Base-by-base conservation (phyloP, 2,113 vertebrate species). In the Psilopogon haemacephalus region DNA sequence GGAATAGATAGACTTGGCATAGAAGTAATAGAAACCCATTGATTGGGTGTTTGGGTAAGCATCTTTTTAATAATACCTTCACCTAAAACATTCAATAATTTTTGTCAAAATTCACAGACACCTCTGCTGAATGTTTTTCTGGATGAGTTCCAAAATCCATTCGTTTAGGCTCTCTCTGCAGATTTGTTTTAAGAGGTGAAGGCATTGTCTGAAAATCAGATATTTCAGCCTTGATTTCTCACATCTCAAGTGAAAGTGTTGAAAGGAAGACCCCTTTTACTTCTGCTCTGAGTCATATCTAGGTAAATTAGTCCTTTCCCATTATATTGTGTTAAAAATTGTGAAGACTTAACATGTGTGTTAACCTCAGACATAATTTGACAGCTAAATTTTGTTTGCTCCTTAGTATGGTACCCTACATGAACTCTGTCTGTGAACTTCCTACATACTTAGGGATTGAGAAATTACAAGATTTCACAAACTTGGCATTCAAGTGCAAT, bases 401-500 rank as follows among this genome's bases (percentile, higher is more conserved):
- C 19, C 38, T 62, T 27, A 63, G 26, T 33, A 50, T 4, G 37
- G 33, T 15, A 56, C n/a, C 27, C 8, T 74, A 63, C 13, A 65
- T 52, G 38, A 77, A 68, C 7, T 38, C 48, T 32, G 1, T 55
- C 15, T 80, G 30, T 56, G 23, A 28, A 68, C 9, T 52, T 82
- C 35, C 30, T 71, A 82, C 28, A 54, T 63, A 87, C 42, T 33
- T 28, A 56, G 9, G 62, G 62, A 62, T 15, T 35, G 16, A 87
- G 35, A 75, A 89, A 72, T n/a, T 12, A 3, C 7, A 69, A 64
- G 8, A 54, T 56, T 54, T 23, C 30, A 72, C 52, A 72, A 76
- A 48, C 24, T 0, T n/a, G 11, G 5, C 9, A 24, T n/a, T 71
- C 3, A 7, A 68, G 11, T 0, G 0, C 13, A 30, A 42, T 32